A percentile compares a stretch with the other conserved stretches of the same genome.
phyloP scores from a whole-genome alignment of 64 coral and sea anemone genomes.

The Cladopsammia gracilis region DNA sequence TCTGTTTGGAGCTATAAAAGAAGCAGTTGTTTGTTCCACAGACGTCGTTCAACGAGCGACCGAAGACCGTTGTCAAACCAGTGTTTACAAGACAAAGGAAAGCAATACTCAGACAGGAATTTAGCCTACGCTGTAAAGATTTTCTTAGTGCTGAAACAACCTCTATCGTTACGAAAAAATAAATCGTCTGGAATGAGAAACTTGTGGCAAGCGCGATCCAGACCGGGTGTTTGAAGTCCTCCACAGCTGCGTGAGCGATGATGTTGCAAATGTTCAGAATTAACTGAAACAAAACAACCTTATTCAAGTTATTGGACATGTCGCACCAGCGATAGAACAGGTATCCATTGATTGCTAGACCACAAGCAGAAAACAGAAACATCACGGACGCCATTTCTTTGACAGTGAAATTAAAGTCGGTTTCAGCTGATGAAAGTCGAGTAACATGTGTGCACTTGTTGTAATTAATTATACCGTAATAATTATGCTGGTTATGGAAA shows the following conservation, averaged over 20 bases:
- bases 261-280: constrained; percentile 12
- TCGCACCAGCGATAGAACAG: background rate
- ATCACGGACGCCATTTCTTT: background rate
- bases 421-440: too few species aligned
- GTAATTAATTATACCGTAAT: too few species aligned
- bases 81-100: background rate
- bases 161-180: background rate
- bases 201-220: background rate
- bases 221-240: background rate
- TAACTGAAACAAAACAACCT: background rate
- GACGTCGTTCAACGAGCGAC: background rate
- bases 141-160: background rate
- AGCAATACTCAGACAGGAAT: background rate
- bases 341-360: background rate
- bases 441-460: too few species aligned
- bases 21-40: constrained; percentile 12
- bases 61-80: background rate
- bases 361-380: background rate
- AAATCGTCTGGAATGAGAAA: constrained; percentile 1
- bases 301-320: background rate
- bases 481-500: too few species aligned
- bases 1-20: too few species aligned
- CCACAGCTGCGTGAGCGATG: background rate
- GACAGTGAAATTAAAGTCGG: too few species aligned
- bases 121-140: background rate